These are phyloP conservation scores for Galaxea fascicularis DNA, from an alignment of 92 coral and sea anemone species.

Conservation along the genomic window DNA sequence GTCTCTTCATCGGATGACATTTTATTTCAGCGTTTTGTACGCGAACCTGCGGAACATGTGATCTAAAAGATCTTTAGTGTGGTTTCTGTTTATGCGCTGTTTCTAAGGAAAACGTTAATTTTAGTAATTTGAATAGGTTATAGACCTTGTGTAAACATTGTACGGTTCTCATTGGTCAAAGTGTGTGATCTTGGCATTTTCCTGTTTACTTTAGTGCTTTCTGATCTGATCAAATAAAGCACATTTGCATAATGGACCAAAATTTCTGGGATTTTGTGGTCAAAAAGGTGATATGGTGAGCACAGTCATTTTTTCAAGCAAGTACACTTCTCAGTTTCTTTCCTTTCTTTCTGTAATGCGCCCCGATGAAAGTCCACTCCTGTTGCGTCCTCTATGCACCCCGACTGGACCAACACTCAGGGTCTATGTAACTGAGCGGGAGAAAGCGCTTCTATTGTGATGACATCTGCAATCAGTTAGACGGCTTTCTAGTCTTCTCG, in stretches of 20 bases:
- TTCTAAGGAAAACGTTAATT: conserved; percentile 29
- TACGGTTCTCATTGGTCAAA: conserved; percentile 18
- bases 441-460: too few relatives aligned
- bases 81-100: conserved; percentile 24
- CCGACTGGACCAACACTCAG: too few relatives aligned
- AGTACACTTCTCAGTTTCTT: too few relatives aligned
- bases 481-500: too few relatives aligned
- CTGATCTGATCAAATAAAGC: neutral
- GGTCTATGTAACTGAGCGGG: too few relatives aligned
- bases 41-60: neutral
- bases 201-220: conserved; percentile 19
- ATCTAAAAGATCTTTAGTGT: neutral
- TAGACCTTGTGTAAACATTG: conserved; percentile 10
- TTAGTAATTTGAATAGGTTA: conserved; percentile 17
- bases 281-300: neutral
- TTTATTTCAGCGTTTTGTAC: neutral
- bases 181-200: neutral
- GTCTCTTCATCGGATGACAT: conserved; percentile 98
- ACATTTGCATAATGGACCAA: conserved; percentile 25
- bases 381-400: too few relatives aligned
- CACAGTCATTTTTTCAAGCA: neutral
- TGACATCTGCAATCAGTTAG: too few relatives aligned
- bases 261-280: neutral
- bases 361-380: too few relatives aligned
- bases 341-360: neutral